Conservation (phyloP, 2,888 invertebrate genomes). For the Crepidodera aurea region DNA sequence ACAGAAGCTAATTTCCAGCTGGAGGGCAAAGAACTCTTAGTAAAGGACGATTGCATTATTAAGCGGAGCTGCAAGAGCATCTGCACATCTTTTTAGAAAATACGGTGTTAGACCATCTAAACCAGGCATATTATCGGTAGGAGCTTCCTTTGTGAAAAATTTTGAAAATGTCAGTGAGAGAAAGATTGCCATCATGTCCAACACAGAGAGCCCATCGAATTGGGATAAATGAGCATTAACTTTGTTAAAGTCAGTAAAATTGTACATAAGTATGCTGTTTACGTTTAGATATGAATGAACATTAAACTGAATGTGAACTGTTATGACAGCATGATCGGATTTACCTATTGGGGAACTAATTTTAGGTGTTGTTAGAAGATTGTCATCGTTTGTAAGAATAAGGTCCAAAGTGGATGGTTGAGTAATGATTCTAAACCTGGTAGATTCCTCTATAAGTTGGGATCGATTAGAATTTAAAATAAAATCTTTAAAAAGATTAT, state of each 20-base stretch:
- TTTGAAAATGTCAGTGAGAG: too few species aligned
- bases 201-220: not conserved
- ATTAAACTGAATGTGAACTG: not conserved
- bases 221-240: not conserved
- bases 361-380: not conserved
- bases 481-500: slow-evolving; percentile 8
- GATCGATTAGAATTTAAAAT: slow-evolving; percentile 6
- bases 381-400: too few species aligned
- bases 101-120: too few species aligned
- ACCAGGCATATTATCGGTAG: too few species aligned
- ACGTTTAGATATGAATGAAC: not conserved
- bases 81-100: too few species aligned
- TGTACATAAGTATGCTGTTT: not conserved
- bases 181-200: too few species aligned
- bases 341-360: not conserved
- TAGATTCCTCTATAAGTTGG: not conserved
- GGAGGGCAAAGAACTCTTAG: too few species aligned
- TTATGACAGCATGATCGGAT: not conserved
- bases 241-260: too few species aligned
- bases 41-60: too few species aligned
- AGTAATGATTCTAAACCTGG: slow-evolving; percentile 5
- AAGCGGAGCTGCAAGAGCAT: too few species aligned
- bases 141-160: too few species aligned
- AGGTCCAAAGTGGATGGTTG: slow-evolving; percentile 11
- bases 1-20: too few species aligned